Conservation (phyloP, 2,797 vertebrate genomes). For the Pantherophis alleghaniensis region DNA sequence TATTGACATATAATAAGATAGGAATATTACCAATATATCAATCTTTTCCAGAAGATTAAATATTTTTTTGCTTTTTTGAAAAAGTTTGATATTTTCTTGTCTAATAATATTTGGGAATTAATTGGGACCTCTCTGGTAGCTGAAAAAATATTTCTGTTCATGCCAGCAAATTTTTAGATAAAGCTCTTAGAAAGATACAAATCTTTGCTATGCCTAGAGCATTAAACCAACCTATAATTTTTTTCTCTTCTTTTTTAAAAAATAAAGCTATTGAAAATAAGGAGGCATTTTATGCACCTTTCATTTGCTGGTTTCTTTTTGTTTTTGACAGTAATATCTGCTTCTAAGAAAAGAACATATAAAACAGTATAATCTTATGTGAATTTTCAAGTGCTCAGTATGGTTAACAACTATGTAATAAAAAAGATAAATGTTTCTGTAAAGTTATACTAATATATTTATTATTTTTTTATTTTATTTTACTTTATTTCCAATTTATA, state of each 20-base stretch:
- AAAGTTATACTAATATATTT: slow-evolving; percentile 19
- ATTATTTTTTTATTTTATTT: no score
- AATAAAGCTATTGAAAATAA: slow-evolving; percentile 51
- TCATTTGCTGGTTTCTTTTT: slow-evolving; percentile 50
- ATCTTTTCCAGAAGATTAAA: background rate
- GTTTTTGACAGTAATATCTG: slow-evolving; percentile 52
- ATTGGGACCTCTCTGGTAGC: background rate
- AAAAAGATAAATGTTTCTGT: slow-evolving; percentile 32
- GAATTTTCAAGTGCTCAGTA: slow-evolving; percentile 34
- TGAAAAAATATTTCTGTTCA: background rate
- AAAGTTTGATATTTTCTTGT: background rate
- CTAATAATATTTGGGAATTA: background rate
- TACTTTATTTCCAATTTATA: no score
- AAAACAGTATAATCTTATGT: slow-evolving; percentile 47
- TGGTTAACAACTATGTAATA: slow-evolving; percentile 37
- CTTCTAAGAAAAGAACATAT: slow-evolving; percentile 56
- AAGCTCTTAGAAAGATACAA: slow-evolving; percentile 18
- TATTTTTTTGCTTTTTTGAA: background rate
- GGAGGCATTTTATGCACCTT: slow-evolving; percentile 41
- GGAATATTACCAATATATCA: background rate
- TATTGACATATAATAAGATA: background rate
- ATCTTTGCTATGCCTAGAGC: slow-evolving; percentile 45
- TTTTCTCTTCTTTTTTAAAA: slow-evolving; percentile 30
- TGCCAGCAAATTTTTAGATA: background rate
- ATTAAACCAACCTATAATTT: slow-evolving; percentile 48